phyloP scores from a whole-genome alignment of 2,888 invertebrate genomes.

The Heterodera filipjevi region DNA sequence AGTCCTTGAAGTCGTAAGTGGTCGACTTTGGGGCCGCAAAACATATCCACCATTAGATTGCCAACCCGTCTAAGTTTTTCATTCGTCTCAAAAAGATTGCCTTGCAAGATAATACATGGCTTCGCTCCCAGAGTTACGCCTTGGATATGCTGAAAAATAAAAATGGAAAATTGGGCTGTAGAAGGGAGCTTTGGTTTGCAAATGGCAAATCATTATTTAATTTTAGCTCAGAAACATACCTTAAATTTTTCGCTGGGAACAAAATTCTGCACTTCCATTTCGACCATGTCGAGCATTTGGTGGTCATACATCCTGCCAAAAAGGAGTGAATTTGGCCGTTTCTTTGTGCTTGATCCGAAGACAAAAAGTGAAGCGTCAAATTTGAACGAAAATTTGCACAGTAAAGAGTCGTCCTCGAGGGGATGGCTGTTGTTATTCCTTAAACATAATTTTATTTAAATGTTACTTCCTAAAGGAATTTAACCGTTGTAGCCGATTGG shows the following conservation, averaged over 20 bases:
- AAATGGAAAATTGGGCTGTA: not conserved
- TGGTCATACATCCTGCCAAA: slow-evolving; percentile 81
- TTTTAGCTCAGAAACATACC: slow-evolving; percentile 33
- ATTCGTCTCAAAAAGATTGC: slow-evolving; percentile 84
- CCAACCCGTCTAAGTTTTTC: slow-evolving; percentile 80
- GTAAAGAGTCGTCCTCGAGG: slow-evolving; percentile 84
- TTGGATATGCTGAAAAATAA: slow-evolving; percentile 67
- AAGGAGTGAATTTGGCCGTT: slow-evolving; percentile 68
- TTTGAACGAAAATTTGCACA: slow-evolving; percentile 77
- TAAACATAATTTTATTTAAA: slow-evolving; percentile 31
- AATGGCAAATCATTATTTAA: too few relatives aligned
- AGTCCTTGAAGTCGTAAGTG: slow-evolving; percentile 86
- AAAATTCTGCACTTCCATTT: slow-evolving; percentile 85
- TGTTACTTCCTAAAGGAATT: not conserved
- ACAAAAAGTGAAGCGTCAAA: slow-evolving; percentile 87
- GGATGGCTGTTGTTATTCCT: slow-evolving; percentile 77
- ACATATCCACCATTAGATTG: slow-evolving; percentile 86
- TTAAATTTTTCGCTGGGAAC: slow-evolving; percentile 69
- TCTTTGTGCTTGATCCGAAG: slow-evolving; percentile 89
- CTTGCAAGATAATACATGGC: slow-evolving; percentile 87
- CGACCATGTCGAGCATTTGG: slow-evolving; percentile 90
- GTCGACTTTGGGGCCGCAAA: slow-evolving; percentile 81
- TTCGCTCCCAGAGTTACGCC: slow-evolving; percentile 83
- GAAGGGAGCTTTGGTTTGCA: too few relatives aligned
- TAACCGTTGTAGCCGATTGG: slow-evolving; percentile 54